These are phyloP conservation scores for Bugula neritina DNA, from an alignment of 2,888 invertebrate species.

Conservation along the genomic window DNA sequence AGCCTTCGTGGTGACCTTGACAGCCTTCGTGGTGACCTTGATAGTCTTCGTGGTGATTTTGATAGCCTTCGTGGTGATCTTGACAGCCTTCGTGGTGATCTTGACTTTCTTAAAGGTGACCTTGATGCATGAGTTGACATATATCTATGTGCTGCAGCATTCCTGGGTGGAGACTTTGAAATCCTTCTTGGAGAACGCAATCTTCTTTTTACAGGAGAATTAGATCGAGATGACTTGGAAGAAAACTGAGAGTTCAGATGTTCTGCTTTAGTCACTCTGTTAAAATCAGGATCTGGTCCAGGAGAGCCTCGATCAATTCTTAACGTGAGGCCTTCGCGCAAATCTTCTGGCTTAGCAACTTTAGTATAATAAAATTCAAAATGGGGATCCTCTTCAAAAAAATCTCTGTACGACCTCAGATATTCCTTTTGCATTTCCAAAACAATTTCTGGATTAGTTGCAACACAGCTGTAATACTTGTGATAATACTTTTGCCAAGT, in stretches of 20 bases:
- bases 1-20: background rate
- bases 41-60: background rate
- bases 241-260: no score
- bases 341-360: slow-evolving; percentile 25
- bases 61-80: background rate
- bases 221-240: background rate
- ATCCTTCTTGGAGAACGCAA: background rate
- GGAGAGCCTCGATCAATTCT: slow-evolving; percentile 5
- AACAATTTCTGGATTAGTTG: slow-evolving; percentile 20
- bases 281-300: slow-evolving; percentile 1
- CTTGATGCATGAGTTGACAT: background rate
- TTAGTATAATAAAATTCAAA: slow-evolving; percentile 20
- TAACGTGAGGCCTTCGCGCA: slow-evolving; percentile 1
- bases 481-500: slow-evolving; percentile 23
- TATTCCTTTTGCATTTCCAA: slow-evolving; percentile 22
- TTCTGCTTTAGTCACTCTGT: background rate
- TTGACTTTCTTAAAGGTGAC: background rate
- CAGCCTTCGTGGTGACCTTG: background rate
- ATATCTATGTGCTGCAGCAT: no score
- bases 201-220: background rate
- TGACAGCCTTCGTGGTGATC: background rate
- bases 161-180: background rate
- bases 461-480: slow-evolving; percentile 25
- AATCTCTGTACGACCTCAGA: slow-evolving; percentile 13
- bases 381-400: slow-evolving; percentile 10